Base-by-base conservation (phyloP, 2,888 invertebrate genomes). In the Carpatolechia fugitivella region DNA sequence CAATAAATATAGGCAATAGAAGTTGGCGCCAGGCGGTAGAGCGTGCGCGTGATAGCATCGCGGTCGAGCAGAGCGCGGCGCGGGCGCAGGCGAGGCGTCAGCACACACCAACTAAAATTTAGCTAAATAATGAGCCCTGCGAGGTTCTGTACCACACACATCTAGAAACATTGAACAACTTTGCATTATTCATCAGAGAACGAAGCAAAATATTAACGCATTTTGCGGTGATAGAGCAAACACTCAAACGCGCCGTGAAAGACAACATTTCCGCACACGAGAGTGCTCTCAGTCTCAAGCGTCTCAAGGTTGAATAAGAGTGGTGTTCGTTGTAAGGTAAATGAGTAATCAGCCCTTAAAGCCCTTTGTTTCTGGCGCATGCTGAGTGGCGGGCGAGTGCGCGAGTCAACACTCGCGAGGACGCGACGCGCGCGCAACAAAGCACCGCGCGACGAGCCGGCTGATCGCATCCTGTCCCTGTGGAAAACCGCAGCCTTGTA, bases 41-140 rank as follows among this genome's bases (percentile, higher is more conserved):
- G 64, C 80, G 77, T 74, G 78, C 72, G 69, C 72, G 69, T 72
- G 88, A 87, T 87, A 85, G 69, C 72, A 88, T 88, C 87, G 67
- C 66, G 61, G 11, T n/a, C n/a, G n/a, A n/a, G n/a, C n/a, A n/a
- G n/a, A n/a, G n/a, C n/a, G n/a, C n/a, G n/a, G n/a, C n/a, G n/a
- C 18, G 16, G 71, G 74, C 66, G 44, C 29, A 13, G 3, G 4
- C 11, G 33, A 18, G 38, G 78, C 79, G 74, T 82, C 78, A 74
- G 76, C 74, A 76, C 67, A 69, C 68, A 60, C 63, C 63, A 57
- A 66, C 72, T 74, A 72, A 78, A 75, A 78, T 74, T 74, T 78
- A 60, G 65, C 68, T 64, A 65, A 68, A 68, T 69, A 69, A 64
- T 67, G 59, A 46, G 20, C 41, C 38, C 29, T 18, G 16, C 11